phyloP scores from a whole-genome alignment of 1,140 invertebrate genomes.

The Cotesia chilonis region DNA sequence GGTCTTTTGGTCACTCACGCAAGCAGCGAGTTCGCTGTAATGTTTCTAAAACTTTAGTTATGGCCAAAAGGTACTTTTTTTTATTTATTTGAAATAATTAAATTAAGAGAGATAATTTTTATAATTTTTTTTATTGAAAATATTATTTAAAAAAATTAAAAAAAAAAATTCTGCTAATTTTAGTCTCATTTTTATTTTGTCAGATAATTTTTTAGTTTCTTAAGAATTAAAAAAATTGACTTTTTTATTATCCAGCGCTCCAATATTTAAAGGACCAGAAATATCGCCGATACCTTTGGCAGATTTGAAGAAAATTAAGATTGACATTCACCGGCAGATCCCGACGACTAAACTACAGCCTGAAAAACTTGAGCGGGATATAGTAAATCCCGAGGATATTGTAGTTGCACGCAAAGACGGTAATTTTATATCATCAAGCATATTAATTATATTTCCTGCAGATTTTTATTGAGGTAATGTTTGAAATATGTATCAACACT shows the following conservation, averaged over 20 bases:
- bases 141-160: neutral
- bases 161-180: constrained; percentile 21
- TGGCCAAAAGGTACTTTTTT: constrained; percentile 45
- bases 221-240: constrained; percentile 28
- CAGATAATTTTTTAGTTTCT: no score
- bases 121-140: neutral
- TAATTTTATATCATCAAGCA: constrained; percentile 37
- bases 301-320: constrained; percentile 48
- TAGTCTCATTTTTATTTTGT: no score
- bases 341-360: constrained; percentile 10
- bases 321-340: constrained; percentile 50
- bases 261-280: constrained; percentile 47
- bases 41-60: constrained; percentile 28
- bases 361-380: constrained; percentile 40
- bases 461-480: neutral
- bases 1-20: constrained; percentile 27
- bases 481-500: neutral
- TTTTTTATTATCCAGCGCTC: constrained; percentile 31
- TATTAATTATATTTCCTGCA: constrained; percentile 22
- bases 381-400: constrained; percentile 47
- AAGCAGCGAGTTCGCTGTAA: constrained; percentile 20
- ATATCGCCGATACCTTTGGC: constrained; percentile 36
- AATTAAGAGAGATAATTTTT: neutral
- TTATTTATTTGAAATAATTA: neutral
- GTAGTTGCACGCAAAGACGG: constrained; percentile 47